A percentile compares a stretch with the other conserved stretches of the same genome.
phyloP scores from a whole-genome alignment of 2,888 invertebrate genomes.

The Biston stratarius region DNA sequence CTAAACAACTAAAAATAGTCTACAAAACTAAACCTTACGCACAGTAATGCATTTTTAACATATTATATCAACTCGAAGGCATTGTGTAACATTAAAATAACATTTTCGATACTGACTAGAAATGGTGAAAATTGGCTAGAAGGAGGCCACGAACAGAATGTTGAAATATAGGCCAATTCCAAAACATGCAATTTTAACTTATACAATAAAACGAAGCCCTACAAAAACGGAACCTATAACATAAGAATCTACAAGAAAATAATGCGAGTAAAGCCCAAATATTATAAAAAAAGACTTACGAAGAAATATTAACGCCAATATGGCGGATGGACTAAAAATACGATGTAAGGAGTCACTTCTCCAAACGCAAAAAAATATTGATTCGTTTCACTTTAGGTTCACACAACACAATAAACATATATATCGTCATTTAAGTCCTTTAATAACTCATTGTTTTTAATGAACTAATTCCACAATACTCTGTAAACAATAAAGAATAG shows the following conservation, averaged over 20 bases:
- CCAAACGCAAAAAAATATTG: slow-evolving; percentile 75
- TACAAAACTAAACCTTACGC: slow-evolving; percentile 16
- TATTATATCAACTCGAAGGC: slow-evolving; percentile 24
- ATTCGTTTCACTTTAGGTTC: slow-evolving; percentile 74
- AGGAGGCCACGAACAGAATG: slow-evolving; percentile 79
- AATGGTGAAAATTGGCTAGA: slow-evolving; percentile 70
- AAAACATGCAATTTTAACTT: slow-evolving; percentile 67
- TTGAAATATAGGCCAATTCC: slow-evolving; percentile 64
- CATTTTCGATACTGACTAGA: slow-evolving; percentile 56
- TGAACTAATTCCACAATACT: slow-evolving; percentile 76
- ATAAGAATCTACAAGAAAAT: slow-evolving; percentile 72
- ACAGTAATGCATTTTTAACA: slow-evolving; percentile 16
- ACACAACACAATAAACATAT: slow-evolving; percentile 76
- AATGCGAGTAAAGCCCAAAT: slow-evolving; percentile 74
- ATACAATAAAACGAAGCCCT: slow-evolving; percentile 75
- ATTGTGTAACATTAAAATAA: slow-evolving; percentile 47
- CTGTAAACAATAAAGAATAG: slow-evolving; percentile 81
- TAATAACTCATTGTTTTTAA: slow-evolving; percentile 72
- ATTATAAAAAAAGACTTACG: slow-evolving; percentile 85
- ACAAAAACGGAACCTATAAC: slow-evolving; percentile 76
- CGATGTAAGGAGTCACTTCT: slow-evolving; percentile 82
- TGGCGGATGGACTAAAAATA: slow-evolving; percentile 89
- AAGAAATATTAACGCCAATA: slow-evolving; percentile 89
- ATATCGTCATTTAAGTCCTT: slow-evolving; percentile 69
- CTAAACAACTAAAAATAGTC: slow-evolving; percentile 20